Evolutionary conservation across 2,113 vertebrate species (phyloP).

Genomic region (Panthera uncia): DNA sequence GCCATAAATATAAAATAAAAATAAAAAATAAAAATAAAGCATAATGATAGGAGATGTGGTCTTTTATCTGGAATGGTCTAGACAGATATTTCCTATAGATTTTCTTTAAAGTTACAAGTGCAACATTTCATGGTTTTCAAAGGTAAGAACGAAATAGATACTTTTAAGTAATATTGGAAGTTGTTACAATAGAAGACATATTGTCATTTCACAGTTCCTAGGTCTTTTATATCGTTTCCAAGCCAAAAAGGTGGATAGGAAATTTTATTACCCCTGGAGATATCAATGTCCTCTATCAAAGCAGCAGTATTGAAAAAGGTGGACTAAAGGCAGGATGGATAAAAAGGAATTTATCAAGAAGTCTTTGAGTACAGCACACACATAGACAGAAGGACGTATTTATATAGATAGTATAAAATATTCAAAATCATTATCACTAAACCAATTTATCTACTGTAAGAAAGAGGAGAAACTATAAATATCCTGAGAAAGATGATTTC

Average conservation of each 20-base stretch:
- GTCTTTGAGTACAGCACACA: constrained; percentile 13
- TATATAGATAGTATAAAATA: neutral
- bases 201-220: neutral
- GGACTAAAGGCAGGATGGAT: constrained; percentile 10
- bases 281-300: constrained; percentile 10
- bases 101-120: constrained; percentile 41
- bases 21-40: neutral
- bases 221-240: constrained; percentile 31
- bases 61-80: constrained; percentile 17
- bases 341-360: constrained; percentile 38
- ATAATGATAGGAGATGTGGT: neutral
- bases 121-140: constrained; percentile 18
- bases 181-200: constrained; percentile 27
- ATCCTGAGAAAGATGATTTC: neutral
- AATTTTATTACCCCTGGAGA: constrained; percentile 35
- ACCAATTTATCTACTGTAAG: neutral
- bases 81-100: neutral
- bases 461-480: neutral
- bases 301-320: neutral
- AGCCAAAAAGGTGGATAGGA: neutral
- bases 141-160: constrained; percentile 25
- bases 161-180: neutral
- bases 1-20: neutral
- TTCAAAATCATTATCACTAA: constrained; percentile 52
- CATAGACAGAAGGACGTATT: neutral